Percentiles rank a stretch among this genome's conserved stretches.
phyloP scores from a whole-genome alignment of 2,797 vertebrate genomes.

The Halcyon leucocephala region DNA sequence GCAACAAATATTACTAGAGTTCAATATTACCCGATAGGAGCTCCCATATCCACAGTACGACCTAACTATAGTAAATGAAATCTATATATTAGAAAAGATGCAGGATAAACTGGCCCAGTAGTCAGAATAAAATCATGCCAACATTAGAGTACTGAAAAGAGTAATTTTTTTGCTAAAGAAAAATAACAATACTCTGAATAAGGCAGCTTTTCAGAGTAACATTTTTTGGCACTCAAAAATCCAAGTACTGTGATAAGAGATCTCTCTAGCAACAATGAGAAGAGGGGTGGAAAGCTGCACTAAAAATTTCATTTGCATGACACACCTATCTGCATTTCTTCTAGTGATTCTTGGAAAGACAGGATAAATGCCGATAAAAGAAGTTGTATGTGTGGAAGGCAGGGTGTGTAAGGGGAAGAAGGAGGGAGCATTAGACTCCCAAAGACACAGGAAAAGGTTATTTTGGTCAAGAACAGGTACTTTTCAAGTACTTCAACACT shows the following conservation, averaged over 20 bases:
- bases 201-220: neutral
- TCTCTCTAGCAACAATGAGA: neutral
- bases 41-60: neutral
- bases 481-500: neutral
- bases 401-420: neutral
- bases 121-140: neutral
- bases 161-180: neutral
- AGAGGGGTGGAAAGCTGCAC: neutral
- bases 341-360: constrained; percentile 43
- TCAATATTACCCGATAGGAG: neutral
- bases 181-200: neutral
- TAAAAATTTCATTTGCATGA: constrained; percentile 40
- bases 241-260: neutral
- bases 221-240: neutral
- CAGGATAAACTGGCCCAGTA: neutral
- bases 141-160: neutral
- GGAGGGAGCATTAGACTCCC: neutral
- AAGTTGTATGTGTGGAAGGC: neutral
- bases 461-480: neutral
- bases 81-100: neutral
- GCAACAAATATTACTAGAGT: neutral
- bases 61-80: neutral
- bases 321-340: constrained; percentile 41
- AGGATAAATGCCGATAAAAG: neutral
- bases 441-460: neutral